Base-by-base conservation (phyloP, 2,888 invertebrate genomes). In the Altica lythri region DNA sequence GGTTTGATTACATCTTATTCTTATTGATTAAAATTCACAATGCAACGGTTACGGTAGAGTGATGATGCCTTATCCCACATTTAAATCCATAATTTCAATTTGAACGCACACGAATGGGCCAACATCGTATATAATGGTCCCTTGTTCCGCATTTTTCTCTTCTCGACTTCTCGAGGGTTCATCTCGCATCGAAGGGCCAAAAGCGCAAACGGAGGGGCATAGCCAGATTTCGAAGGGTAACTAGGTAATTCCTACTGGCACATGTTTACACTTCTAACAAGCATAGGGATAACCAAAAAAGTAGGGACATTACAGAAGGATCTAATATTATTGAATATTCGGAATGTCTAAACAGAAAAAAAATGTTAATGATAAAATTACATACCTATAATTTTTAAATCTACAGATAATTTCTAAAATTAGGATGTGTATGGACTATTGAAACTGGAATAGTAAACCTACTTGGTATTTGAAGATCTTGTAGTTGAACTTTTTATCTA, bases 31-130 rank as follows among this genome's bases (percentile, higher is more conserved):
- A n/a, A n/a, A n/a, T n/a, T n/a, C n/a, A n/a, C n/a, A n/a, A n/a
- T n/a, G n/a, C n/a, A n/a, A n/a, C n/a, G n/a, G n/a, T n/a, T n/a
- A n/a, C n/a, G n/a, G n/a, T n/a, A n/a, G n/a, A n/a, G n/a, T n/a
- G n/a, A n/a, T n/a, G n/a, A n/a, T n/a, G n/a, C n/a, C 38, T 35
- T 47, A 49, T 45, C 57, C 55, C 57, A 35, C 49, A 57, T 55
- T 48, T 51, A 35, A 51, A 53, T 58, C 60, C 58, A 56, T 61
- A 58, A 61, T 61, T 61, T 56, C 55, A 49, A 53, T 54, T 58
- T 57, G 47, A 56, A 52, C 54, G 55, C 56, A 57, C 57, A 55
- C 45, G 55, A 55, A 57, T 53, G 40, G 57, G 43, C 48, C 54
- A 56, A 56, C 58, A 58, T 48, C 18, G 44, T 45, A 58, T 51